Percentiles rank a stretch among this genome's conserved stretches.
phyloP scores from a whole-genome alignment of 1,140 invertebrate genomes.

The Antheraea mylitta region DNA sequence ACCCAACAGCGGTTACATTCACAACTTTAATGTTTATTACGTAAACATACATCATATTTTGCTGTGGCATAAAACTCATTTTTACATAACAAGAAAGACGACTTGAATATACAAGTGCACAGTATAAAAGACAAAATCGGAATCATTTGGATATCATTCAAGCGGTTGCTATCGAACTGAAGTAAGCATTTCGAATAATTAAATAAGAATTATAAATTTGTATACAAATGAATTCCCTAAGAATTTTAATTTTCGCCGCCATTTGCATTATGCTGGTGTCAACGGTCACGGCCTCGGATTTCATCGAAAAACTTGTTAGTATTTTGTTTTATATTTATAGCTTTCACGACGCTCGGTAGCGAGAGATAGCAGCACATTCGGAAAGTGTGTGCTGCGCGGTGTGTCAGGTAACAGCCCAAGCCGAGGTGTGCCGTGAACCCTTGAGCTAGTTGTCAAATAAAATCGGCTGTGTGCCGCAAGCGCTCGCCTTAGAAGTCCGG shows the following conservation, averaged over 20 bases:
- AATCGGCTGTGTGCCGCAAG: too few species aligned
- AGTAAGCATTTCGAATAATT: background rate
- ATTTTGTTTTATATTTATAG: background rate
- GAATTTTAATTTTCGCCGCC: slow-evolving; percentile 20
- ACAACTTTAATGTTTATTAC: too few species aligned
- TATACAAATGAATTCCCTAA: slow-evolving; percentile 17
- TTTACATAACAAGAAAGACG: background rate
- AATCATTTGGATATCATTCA: background rate
- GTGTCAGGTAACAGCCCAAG: too few species aligned
- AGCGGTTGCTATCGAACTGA: background rate
- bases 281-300: slow-evolving; percentile 17
- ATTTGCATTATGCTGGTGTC: slow-evolving; percentile 22
- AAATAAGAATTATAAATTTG: background rate
- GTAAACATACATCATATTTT: background rate
- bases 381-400: too few species aligned
- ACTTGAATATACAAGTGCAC: background rate
- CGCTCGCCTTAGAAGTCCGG: too few species aligned
- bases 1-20: too few species aligned
- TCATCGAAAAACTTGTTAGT: slow-evolving; percentile 26
- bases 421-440: too few species aligned
- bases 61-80: background rate
- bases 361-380: too few species aligned
- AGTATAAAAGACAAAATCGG: background rate
- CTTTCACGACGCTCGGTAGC: too few species aligned
- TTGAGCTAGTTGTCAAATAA: too few species aligned